Percentiles rank a stretch among this genome's conserved stretches.
Conservation (phyloP, 2,888 invertebrate genomes). For the Platerodrilus igneus region DNA sequence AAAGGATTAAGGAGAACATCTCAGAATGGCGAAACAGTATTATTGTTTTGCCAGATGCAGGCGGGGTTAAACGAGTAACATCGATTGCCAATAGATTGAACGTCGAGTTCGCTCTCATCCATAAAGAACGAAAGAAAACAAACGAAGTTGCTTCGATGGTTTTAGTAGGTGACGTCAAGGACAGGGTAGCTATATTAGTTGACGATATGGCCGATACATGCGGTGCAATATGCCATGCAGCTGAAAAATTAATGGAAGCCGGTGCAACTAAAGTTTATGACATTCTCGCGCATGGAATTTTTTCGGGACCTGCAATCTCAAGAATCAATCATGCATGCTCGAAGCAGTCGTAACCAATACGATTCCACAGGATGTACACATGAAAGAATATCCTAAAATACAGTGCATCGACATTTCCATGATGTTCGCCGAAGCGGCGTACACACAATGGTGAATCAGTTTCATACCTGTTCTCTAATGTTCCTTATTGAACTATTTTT, state of each 20-base stretch:
- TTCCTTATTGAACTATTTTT: constrained; percentile 69
- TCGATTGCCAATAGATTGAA: constrained; percentile 68
- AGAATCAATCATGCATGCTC: constrained; percentile 89
- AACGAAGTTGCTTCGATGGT: constrained; percentile 97
- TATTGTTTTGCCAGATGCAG: constrained; percentile 94
- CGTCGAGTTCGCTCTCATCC: constrained; percentile 93
- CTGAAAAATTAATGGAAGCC: constrained; percentile 87
- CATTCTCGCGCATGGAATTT: constrained; percentile 91
- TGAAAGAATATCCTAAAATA: constrained; percentile 85
- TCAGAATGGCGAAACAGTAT: constrained; percentile 89
- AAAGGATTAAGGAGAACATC: constrained; percentile 95
- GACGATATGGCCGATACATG: constrained; percentile 98
- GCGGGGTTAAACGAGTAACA: constrained; percentile 82
- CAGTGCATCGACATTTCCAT: constrained; percentile 98
- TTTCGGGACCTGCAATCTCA: constrained; percentile 92
- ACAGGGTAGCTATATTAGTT: constrained; percentile 85
- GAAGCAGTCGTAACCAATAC: constrained; percentile 96
- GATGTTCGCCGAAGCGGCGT: constrained; percentile 99
- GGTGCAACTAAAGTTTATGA: constrained; percentile 89
- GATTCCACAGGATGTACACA: constrained; percentile 90
- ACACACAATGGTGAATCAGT: constrained; percentile 99
- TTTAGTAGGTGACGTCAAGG: constrained; percentile 90
- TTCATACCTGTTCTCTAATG: constrained; percentile 96
- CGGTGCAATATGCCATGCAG: constrained; percentile 91
- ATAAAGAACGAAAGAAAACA: constrained; percentile 92